Conservation (phyloP, 2,888 invertebrate species). For the Enchytraeus crypticus region DNA sequence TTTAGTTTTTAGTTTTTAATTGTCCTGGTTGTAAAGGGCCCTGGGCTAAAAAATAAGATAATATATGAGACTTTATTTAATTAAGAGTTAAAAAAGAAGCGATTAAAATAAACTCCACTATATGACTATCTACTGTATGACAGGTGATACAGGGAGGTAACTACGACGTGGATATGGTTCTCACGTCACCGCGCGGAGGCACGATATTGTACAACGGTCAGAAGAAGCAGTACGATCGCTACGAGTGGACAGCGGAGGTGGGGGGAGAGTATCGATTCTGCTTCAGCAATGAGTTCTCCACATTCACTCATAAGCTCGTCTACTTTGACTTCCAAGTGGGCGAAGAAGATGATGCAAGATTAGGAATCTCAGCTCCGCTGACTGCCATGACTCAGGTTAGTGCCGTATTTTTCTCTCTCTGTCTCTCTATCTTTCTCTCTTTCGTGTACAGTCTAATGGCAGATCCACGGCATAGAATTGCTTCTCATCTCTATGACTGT, state of each 20-base stretch:
- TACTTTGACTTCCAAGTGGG: conserved; percentile 97
- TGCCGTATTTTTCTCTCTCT: too few relatives aligned
- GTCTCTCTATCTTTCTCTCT: too few relatives aligned
- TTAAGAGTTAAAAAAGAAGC: too few relatives aligned
- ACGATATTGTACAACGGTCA: conserved; percentile 75
- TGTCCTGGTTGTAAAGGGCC: too few relatives aligned
- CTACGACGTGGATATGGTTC: conserved; percentile 88
- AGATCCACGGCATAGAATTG: not conserved
- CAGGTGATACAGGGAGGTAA: conserved; percentile 98
- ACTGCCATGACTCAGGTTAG: conserved; percentile 75
- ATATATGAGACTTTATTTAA: too few relatives aligned
- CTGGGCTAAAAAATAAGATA: too few relatives aligned
- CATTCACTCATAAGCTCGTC: conserved; percentile 94
- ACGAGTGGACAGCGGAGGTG: conserved; percentile 54
- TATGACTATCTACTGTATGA: too few relatives aligned
- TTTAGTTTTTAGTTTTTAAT: too few relatives aligned
- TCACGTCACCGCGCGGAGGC: conserved; percentile 78
- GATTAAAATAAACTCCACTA: too few relatives aligned
- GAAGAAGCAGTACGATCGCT: conserved; percentile 90
- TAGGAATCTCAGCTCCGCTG: conserved; percentile 23
- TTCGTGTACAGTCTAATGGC: too few relatives aligned
- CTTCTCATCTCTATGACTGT: not conserved
- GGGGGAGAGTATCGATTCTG: conserved; percentile 51
- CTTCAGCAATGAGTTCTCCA: conserved; percentile 98
- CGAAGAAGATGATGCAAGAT: conserved; percentile 59